Evolutionary conservation across 2,113 vertebrate species (phyloP).

Genomic region (Passer domesticus): DNA sequence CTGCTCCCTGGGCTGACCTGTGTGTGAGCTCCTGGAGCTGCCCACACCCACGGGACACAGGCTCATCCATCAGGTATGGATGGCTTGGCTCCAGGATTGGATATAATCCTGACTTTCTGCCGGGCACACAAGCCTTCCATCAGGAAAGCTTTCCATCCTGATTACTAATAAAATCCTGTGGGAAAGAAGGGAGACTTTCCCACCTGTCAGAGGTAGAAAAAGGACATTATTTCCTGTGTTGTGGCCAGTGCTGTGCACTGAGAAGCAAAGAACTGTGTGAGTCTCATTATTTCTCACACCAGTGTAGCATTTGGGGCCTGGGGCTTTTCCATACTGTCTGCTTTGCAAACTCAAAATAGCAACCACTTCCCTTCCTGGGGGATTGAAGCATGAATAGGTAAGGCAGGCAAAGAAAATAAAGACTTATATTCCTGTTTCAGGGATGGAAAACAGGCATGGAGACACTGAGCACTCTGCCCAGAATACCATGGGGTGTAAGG

Average conservation of each 20-base stretch:
- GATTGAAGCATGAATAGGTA: background rate
- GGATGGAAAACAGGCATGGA: background rate
- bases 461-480: background rate
- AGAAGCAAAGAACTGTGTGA: background rate
- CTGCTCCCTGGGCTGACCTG: background rate
- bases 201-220: background rate
- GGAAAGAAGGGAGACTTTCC: background rate
- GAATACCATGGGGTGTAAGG: too few relatives aligned
- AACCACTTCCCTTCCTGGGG: background rate
- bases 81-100: background rate
- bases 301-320: background rate
- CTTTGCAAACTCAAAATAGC: background rate
- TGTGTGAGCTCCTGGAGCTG: background rate
- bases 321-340: background rate
- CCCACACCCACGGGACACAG: background rate
- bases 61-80: background rate
- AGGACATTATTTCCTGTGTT: background rate
- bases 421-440: background rate
- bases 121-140: background rate
- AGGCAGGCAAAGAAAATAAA: background rate
- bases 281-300: background rate
- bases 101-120: background rate
- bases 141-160: background rate
- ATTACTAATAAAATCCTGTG: background rate
- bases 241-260: background rate